Evolutionary conservation across 2,888 invertebrate species (phyloP).

Genomic region (Sinodicranocentrus sp.): DNA sequence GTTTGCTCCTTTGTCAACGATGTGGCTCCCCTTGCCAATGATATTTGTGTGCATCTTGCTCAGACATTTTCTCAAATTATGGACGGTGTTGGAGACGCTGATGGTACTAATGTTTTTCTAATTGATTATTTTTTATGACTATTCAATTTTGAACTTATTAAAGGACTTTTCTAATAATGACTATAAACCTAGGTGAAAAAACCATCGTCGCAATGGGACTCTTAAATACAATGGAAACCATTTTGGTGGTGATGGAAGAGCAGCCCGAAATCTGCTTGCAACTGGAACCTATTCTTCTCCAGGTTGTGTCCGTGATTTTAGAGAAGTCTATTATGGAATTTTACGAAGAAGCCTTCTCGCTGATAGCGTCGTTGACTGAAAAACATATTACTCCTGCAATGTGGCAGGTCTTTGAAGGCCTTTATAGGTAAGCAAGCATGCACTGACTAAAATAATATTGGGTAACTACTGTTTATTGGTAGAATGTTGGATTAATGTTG

Average conservation of each 20-base stretch:
- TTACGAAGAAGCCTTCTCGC: slow-evolving; percentile 96
- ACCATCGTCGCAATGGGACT: slow-evolving; percentile 98
- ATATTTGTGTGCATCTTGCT: slow-evolving; percentile 94
- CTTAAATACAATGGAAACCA: slow-evolving; percentile 96
- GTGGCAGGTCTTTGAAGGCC: slow-evolving; percentile 96
- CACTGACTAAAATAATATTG: background rate
- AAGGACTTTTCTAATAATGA: background rate
- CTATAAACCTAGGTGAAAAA: slow-evolving; percentile 86
- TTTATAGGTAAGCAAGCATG: slow-evolving; percentile 84
- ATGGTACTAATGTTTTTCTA: slow-evolving; percentile 56
- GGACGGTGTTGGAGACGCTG: slow-evolving; percentile 73
- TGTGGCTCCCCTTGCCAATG: slow-evolving; percentile 93
- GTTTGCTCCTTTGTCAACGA: slow-evolving; percentile 94
- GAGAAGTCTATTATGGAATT: slow-evolving; percentile 93
- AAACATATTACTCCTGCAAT: slow-evolving; percentile 93
- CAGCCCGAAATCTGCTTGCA: slow-evolving; percentile 89
- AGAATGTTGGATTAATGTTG: too few relatives aligned
- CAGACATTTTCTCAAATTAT: slow-evolving; percentile 75
- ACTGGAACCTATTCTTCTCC: slow-evolving; percentile 94
- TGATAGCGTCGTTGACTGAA: slow-evolving; percentile 94
- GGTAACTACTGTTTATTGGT: too few relatives aligned
- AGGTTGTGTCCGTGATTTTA: slow-evolving; percentile 85
- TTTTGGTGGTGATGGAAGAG: slow-evolving; percentile 95
- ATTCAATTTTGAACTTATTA: background rate
- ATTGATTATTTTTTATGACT: background rate